Evolutionary conservation across 1,140 invertebrate genomes (phyloP).

Genomic region (Brachystomella parvula): DNA sequence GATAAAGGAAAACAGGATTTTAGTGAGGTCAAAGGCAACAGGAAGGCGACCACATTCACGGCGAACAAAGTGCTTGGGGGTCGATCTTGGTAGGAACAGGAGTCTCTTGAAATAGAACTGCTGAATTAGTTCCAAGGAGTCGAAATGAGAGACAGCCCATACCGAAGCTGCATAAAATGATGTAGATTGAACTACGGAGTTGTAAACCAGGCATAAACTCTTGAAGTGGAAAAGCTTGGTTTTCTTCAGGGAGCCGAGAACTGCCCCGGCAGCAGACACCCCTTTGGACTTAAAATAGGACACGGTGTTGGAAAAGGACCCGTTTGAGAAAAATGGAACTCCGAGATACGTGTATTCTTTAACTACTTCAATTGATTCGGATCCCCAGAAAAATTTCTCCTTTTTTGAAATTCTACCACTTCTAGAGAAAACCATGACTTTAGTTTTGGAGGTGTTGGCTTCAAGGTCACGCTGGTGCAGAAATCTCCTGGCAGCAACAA

Average conservation of each 20-base stretch:
- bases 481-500: conserved; percentile 4
- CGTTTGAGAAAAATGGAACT: conserved; percentile 5
- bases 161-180: background rate
- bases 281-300: background rate
- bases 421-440: conserved; percentile 13
- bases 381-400: background rate
- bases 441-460: conserved; percentile 20
- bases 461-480: conserved; percentile 10
- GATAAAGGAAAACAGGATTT: too few relatives aligned
- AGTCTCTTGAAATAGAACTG: background rate
- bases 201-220: background rate
- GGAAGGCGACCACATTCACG: too few relatives aligned
- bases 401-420: background rate
- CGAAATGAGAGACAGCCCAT: background rate
- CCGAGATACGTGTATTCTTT: conserved; percentile 19
- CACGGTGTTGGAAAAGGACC: background rate
- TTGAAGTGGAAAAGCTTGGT: background rate
- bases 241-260: background rate
- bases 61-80: too few relatives aligned
- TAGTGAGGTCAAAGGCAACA: too few relatives aligned
- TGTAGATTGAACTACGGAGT: background rate
- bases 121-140: background rate
- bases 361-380: background rate
- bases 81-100: too few relatives aligned
- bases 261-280: background rate